These are phyloP conservation scores for Sarotherodon lohbergeri DNA, from an alignment of 2,113 vertebrate genomes.

Conservation along the genomic window DNA sequence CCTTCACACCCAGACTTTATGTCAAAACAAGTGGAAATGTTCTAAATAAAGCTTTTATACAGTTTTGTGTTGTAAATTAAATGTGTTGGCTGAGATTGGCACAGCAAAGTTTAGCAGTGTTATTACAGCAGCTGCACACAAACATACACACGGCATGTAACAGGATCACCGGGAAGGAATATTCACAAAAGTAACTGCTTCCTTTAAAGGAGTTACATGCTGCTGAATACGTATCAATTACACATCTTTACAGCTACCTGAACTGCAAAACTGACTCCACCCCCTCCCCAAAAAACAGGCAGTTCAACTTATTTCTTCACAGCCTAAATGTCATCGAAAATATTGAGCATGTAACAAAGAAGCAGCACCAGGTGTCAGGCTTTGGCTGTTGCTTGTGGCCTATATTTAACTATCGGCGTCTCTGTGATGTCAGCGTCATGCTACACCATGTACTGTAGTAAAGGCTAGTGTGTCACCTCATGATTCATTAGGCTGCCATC, in stretches of 20 bases:
- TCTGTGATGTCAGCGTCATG: constrained; percentile 16
- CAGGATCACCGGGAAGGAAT: background rate
- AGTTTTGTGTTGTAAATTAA: background rate
- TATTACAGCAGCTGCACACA: background rate
- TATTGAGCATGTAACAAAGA: constrained; percentile 5
- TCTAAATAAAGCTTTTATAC: background rate
- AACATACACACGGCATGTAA: background rate
- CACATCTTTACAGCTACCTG: background rate
- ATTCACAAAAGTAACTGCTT: background rate
- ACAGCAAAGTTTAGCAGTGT: background rate
- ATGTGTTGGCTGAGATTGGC: background rate
- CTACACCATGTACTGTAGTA: constrained; percentile 37
- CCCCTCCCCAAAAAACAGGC: background rate
- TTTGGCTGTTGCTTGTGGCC: background rate
- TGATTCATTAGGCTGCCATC: constrained; percentile 60
- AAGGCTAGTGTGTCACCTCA: constrained; percentile 42
- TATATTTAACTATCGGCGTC: constrained; percentile 35
- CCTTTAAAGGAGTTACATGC: background rate
- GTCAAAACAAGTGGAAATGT: background rate
- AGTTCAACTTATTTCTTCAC: background rate
- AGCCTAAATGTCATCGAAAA: background rate
- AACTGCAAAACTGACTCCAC: background rate
- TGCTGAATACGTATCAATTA: background rate
- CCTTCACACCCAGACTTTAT: background rate
- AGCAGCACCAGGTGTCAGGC: constrained; percentile 26